Evolutionary conservation across 1,140 invertebrate genomes (phyloP).

Genomic region (Aphaenogaster rudis): DNA sequence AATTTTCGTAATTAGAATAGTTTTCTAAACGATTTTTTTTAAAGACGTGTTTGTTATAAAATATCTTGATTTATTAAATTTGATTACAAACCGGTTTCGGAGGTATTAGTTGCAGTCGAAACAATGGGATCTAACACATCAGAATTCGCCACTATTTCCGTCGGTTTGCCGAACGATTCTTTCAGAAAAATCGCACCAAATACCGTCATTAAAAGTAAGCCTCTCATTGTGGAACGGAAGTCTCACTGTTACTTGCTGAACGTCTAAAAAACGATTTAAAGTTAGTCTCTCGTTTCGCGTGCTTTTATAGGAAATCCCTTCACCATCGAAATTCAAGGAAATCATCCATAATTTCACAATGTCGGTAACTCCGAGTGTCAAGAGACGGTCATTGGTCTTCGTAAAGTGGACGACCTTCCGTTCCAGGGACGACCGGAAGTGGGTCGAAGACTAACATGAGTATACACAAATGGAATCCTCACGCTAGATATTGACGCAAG

Average conservation of each 20-base stretch:
- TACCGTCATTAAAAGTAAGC: neutral
- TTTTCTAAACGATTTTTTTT: neutral
- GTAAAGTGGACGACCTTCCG: slow-evolving; percentile 76
- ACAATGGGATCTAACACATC: slow-evolving; percentile 18
- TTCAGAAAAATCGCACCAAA: slow-evolving; percentile 28
- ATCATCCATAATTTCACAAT: slow-evolving; percentile 16
- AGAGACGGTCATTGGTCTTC: slow-evolving; percentile 44
- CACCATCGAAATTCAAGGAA: slow-evolving; percentile 63
- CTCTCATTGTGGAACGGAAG: slow-evolving; percentile 30
- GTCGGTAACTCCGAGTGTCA: slow-evolving; percentile 5
- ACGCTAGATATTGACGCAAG: neutral
- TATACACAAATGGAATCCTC: neutral
- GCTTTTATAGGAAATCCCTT: slow-evolving; percentile 76
- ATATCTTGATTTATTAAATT: neutral
- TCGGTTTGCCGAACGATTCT: slow-evolving; percentile 37
- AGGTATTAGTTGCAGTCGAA: neutral
- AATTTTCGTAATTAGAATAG: neutral
- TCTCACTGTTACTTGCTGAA: slow-evolving; percentile 22
- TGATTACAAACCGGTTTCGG: slow-evolving; percentile 58
- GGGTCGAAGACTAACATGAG: slow-evolving; percentile 12
- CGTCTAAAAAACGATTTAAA: slow-evolving; percentile 37
- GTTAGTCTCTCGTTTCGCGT: neutral
- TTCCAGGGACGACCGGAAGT: slow-evolving; percentile 75
- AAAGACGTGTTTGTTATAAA: neutral
- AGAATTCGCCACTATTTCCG: neutral